phyloP scores from a whole-genome alignment of 2,113 vertebrate species.

The Amblyopsis rosae region DNA sequence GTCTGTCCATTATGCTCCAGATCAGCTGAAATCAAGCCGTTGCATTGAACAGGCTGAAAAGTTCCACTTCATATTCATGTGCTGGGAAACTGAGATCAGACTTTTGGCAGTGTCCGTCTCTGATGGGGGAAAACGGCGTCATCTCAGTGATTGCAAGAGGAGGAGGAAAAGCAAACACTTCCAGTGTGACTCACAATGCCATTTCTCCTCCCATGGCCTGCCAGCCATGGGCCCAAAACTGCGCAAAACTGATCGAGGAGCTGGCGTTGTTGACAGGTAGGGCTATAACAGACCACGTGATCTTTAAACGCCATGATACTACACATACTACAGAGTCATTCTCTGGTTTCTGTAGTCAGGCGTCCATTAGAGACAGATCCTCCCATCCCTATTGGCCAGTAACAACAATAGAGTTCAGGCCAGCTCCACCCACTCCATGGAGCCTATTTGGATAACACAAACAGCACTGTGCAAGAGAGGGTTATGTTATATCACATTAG shows the following conservation, averaged over 20 bases:
- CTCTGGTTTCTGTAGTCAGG: constrained; percentile 46
- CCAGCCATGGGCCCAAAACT: constrained; percentile 22
- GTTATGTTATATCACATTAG: no score
- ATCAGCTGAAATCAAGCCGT: constrained; percentile 33
- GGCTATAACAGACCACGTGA: constrained; percentile 2
- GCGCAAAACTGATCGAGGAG: constrained; percentile 17
- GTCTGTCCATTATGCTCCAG: constrained; percentile 28
- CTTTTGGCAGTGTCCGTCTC: constrained; percentile 52
- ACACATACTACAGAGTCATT: constrained; percentile 37
- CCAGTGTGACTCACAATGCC: constrained; percentile 41
- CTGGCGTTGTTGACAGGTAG: constrained; percentile 19
- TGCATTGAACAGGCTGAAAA: constrained; percentile 42
- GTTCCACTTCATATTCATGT: constrained; percentile 45
- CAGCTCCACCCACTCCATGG: constrained; percentile 48
- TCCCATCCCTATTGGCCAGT: constrained; percentile 37
- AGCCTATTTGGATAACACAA: constrained; percentile 40
- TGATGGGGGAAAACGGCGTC: constrained; percentile 59
- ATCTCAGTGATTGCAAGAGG: constrained; percentile 49
- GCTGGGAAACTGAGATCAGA: constrained; percentile 71
- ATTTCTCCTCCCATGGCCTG: constrained; percentile 21
- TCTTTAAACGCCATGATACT: constrained; percentile 6
- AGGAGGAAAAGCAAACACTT: constrained; percentile 53
- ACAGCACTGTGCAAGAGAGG: background rate
- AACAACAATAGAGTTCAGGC: constrained; percentile 43
- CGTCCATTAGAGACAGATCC: constrained; percentile 42